Base-by-base conservation (phyloP, 2,797 vertebrate species). In the Scleropages formosus region DNA sequence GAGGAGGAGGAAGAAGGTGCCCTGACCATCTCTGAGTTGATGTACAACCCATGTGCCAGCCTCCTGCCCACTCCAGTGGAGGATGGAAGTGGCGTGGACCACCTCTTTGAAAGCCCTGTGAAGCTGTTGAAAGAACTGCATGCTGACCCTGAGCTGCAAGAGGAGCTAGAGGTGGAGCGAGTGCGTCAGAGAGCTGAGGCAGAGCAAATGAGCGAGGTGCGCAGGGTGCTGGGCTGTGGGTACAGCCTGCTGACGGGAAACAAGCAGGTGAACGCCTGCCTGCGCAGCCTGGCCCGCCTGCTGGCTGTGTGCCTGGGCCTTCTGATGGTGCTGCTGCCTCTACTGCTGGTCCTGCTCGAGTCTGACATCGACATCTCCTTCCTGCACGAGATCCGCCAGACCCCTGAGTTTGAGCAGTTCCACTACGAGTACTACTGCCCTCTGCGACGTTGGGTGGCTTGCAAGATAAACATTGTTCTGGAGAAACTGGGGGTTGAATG, bases 351-450 rank as follows among this genome's bases (percentile, higher is more conserved):
- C 62, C 92, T 99, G 75, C 87, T 99, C 87, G 98, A 99, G 89
- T 98, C 97, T 1, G 95, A 97, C 90, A 93, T 99, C 78, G 94
- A 99, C 78, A 92, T 98, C 85, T 98, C 97, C 65, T 98, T 98
- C 84, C 94, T 98, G 56, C 95, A 94, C 4, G 97, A 99, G 91
- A 99, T 99, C 84, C 95, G 97, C 60, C 94, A 96, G 88, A 98
- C 96, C 0, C 96, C 96, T 0, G 96, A 99, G 88, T 98, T 98
- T 79, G 93, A 96, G 93, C 95, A 99, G 89, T 98, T 99, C 88
- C 96, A 98, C 84, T 90, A 94, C 63, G 95, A 98, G 75, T 99
- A 96, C 88, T 98, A 97, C 91, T 98, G 95, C 86, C 96, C 96
- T 0, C 92, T 98, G 56, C 93, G 95, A 67, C 94, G 95, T 84